Conservation (phyloP, 2,113 vertebrate species). For the Ochotona curzoniae region DNA sequence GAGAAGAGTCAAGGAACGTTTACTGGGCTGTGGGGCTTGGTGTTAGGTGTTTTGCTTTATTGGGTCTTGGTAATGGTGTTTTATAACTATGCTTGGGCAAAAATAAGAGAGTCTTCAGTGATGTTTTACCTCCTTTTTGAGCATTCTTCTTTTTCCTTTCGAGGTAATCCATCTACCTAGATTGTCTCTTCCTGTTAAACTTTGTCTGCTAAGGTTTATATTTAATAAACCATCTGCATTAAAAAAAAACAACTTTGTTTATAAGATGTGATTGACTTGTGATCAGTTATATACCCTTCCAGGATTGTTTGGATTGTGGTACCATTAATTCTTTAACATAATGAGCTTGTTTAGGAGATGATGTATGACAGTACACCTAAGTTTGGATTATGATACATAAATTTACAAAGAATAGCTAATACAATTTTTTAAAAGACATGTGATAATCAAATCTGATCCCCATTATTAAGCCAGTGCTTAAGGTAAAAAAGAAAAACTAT, state of each 20-base stretch:
- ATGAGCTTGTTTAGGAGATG: neutral
- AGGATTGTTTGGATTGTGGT: neutral
- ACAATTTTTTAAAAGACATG: neutral
- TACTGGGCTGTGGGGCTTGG: no score
- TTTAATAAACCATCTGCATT: neutral
- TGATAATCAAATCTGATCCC: neutral
- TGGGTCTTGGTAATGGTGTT: neutral
- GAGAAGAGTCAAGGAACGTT: neutral
- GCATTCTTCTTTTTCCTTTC: neutral
- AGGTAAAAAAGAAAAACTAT: neutral
- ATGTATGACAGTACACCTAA: neutral
- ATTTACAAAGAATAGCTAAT: conserved; percentile 7
- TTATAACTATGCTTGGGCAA: neutral
- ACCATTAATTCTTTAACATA: neutral
- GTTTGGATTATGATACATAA: neutral
- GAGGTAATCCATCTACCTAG: neutral
- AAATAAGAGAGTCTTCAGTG: neutral
- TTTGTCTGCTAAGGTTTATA: neutral
- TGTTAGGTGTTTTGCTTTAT: neutral
- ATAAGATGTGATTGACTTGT: neutral
- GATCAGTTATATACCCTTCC: neutral
- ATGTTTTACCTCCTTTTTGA: neutral
- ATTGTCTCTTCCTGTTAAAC: neutral
- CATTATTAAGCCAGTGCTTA: no score
- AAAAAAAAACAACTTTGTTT: neutral